A percentile compares a stretch with the other conserved stretches of the same genome.
phyloP scores from a whole-genome alignment of 2,888 invertebrate genomes.

The Philaethria dido region DNA sequence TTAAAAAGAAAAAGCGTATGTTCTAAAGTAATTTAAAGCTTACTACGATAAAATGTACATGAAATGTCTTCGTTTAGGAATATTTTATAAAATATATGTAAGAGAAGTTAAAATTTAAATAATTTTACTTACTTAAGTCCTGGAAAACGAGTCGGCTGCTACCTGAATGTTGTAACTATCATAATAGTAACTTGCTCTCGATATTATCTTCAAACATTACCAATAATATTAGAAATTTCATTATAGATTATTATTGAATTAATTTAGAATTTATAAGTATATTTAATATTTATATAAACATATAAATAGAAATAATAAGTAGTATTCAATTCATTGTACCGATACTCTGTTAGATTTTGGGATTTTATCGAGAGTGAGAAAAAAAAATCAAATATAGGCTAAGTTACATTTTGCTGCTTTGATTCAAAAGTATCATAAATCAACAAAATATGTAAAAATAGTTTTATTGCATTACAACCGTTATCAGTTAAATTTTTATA shows the following conservation, averaged over 20 bases:
- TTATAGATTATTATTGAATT: neutral
- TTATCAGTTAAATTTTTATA: too few species aligned
- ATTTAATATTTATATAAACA: too few species aligned
- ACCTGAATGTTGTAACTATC: slow-evolving; percentile 13
- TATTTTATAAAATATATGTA: neutral
- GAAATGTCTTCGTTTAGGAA: neutral
- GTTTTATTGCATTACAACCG: too few species aligned
- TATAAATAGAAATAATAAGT: too few species aligned
- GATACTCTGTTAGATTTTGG: neutral
- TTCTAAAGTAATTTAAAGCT: slow-evolving; percentile 74
- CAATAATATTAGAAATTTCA: neutral
- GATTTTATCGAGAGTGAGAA: neutral
- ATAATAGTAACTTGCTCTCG: neutral
- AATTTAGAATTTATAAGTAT: neutral
- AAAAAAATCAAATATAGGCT: neutral
- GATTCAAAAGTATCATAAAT: too few species aligned
- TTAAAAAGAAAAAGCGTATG: slow-evolving; percentile 71
- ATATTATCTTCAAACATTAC: neutral
- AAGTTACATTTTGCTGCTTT: neutral
- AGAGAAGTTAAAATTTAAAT: neutral
- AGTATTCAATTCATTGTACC: neutral
- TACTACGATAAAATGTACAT: slow-evolving; percentile 32
- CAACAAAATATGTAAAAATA: too few species aligned
- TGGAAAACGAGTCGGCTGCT: slow-evolving; percentile 16
- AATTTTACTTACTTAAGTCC: slow-evolving; percentile 3